These are phyloP conservation scores for Drusus annulatus DNA, from an alignment of 1,140 invertebrate genomes.

Conservation along the genomic window DNA sequence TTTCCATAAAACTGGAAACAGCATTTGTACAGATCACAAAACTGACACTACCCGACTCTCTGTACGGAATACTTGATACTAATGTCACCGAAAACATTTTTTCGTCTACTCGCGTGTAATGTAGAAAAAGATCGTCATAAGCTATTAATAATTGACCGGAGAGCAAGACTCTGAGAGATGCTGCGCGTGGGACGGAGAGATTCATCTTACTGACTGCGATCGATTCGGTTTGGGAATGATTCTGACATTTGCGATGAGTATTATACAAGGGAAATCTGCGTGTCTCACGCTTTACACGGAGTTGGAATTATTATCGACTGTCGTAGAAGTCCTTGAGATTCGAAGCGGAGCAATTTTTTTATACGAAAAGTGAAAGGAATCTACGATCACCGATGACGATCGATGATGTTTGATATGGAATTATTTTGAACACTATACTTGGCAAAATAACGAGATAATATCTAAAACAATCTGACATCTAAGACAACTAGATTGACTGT, in stretches of 20 bases:
- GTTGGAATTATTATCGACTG: too few species aligned
- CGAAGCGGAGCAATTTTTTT: too few species aligned
- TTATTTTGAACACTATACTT: too few species aligned
- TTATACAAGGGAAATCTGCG: constrained; percentile 7
- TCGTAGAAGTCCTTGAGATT: too few species aligned
- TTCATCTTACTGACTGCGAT: background rate
- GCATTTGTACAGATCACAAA: background rate
- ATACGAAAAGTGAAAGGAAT: too few species aligned
- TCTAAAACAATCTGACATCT: too few species aligned
- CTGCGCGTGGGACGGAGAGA: background rate
- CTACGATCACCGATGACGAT: too few species aligned
- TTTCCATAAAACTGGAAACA: background rate
- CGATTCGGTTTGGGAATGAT: background rate
- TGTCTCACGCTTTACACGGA: too few species aligned
- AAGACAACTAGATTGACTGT: too few species aligned
- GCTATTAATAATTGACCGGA: constrained; percentile 4
- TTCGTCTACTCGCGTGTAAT: background rate
- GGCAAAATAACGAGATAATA: too few species aligned
- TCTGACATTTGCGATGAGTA: background rate
- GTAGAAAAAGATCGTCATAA: constrained; percentile 5
- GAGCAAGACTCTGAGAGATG: background rate
- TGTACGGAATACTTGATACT: background rate
- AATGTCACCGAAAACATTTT: background rate
- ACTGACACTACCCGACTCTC: background rate
- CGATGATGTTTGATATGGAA: too few species aligned